Conservation (phyloP, 2,888 invertebrate species). For the Lingula anatina region DNA sequence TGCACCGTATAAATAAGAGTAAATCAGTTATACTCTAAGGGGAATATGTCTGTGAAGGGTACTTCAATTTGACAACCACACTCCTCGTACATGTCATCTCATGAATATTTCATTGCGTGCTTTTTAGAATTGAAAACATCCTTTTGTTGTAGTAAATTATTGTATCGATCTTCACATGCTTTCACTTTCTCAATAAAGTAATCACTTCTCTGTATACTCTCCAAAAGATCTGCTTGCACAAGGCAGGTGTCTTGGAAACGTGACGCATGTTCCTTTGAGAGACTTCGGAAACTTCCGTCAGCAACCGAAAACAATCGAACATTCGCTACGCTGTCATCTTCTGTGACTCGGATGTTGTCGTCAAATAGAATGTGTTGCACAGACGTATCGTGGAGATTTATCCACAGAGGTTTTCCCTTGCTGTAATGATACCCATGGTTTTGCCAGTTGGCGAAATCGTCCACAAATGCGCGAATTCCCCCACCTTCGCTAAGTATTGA, state of each 20-base stretch:
- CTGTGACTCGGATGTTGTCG: constrained; percentile 45
- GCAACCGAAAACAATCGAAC: constrained; percentile 33
- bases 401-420: constrained; percentile 44
- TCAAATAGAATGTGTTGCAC: constrained; percentile 51
- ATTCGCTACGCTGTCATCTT: constrained; percentile 48
- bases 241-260: constrained; percentile 37
- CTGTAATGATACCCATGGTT: constrained; percentile 33
- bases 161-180: constrained; percentile 36
- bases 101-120: too few species aligned
- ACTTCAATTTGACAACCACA: too few species aligned
- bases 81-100: too few species aligned
- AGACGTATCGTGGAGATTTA: constrained; percentile 30
- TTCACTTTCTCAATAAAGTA: constrained; percentile 40
- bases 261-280: constrained; percentile 26
- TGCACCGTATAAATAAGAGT: too few species aligned
- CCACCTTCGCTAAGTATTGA: constrained; percentile 24
- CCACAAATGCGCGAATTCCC: constrained; percentile 42
- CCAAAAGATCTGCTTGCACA: constrained; percentile 47
- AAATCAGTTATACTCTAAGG: too few species aligned
- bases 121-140: too few species aligned
- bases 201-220: constrained; percentile 34
- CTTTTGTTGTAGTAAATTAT: constrained; percentile 15
- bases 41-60: too few species aligned
- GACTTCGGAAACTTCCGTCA: constrained; percentile 19
- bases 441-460: constrained; percentile 47